A percentile compares a stretch with the other conserved stretches of the same genome.
These are phyloP conservation scores for Bombus terrestris DNA, from an alignment of 1,140 invertebrate species.

Conservation along the genomic window DNA sequence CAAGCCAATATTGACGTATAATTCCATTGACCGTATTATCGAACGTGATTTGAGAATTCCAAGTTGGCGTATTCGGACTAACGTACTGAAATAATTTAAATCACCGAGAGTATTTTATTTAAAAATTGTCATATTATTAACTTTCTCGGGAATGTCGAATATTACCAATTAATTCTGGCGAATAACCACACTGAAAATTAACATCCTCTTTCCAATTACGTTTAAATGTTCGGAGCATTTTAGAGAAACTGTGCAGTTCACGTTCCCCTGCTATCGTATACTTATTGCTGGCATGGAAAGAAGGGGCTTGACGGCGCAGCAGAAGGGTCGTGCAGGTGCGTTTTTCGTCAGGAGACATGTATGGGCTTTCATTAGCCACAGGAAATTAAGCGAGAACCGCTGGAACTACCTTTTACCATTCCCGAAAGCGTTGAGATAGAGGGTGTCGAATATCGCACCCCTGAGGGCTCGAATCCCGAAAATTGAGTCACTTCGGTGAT, in stretches of 20 bases:
- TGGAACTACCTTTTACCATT: constrained; percentile 35
- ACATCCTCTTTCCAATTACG: not conserved
- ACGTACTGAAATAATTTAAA: no score
- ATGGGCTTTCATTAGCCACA: constrained; percentile 73
- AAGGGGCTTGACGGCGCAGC: constrained; percentile 19
- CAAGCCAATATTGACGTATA: not conserved
- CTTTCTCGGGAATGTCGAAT: no score
- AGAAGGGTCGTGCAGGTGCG: constrained; percentile 33
- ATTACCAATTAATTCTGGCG: not conserved
- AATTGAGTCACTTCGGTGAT: constrained; percentile 54
- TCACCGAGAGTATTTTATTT: no score
- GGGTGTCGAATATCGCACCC: constrained; percentile 55
- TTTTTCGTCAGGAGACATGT: constrained; percentile 56
- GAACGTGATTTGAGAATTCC: no score
- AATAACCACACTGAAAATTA: not conserved
- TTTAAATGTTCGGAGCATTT: not conserved
- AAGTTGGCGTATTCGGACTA: no score
- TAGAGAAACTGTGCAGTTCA: not conserved
- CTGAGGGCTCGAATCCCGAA: constrained; percentile 57
- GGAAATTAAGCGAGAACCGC: constrained; percentile 72
- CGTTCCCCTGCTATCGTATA: not conserved
- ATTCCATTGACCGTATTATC: no score
- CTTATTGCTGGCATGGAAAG: constrained; percentile 26
- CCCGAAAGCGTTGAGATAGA: constrained; percentile 50
- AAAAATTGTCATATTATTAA: no score